Evolutionary conservation across 2,888 invertebrate genomes (phyloP).

Genomic region (Galerucella calmariensis): DNA sequence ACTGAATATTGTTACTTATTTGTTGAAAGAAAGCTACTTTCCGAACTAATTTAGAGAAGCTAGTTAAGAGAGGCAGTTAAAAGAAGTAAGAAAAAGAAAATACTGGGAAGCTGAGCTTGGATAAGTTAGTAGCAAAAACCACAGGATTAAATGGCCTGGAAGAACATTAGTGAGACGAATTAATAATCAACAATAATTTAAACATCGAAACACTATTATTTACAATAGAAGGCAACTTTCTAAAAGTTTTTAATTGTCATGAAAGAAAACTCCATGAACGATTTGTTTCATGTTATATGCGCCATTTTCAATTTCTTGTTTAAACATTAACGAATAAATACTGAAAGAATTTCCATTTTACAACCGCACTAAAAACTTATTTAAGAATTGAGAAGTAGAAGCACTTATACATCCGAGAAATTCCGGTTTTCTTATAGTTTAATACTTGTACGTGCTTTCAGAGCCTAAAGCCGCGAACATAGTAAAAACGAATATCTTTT

Average conservation of each 20-base stretch:
- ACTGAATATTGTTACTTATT: too few relatives aligned
- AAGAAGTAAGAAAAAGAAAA: too few relatives aligned
- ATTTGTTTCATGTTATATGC: neutral
- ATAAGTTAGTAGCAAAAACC: too few relatives aligned
- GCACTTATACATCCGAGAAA: constrained; percentile 26
- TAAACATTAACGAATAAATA: constrained; percentile 22
- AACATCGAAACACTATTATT: too few relatives aligned
- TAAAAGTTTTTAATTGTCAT: neutral
- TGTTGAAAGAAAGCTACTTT: too few relatives aligned
- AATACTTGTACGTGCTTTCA: constrained; percentile 34
- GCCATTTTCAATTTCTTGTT: neutral
- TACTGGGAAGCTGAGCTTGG: too few relatives aligned
- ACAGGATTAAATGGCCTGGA: too few relatives aligned
- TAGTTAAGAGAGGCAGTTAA: too few relatives aligned
- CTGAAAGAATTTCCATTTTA: constrained; percentile 21
- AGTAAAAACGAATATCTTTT: constrained; percentile 38
- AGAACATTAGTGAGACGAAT: too few relatives aligned
- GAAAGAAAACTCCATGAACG: neutral
- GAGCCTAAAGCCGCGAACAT: constrained; percentile 24
- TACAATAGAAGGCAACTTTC: too few relatives aligned
- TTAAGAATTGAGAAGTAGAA: constrained; percentile 31
- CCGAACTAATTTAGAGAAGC: too few relatives aligned
- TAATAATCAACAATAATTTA: too few relatives aligned
- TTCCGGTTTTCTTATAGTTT: constrained; percentile 29
- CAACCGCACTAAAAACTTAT: constrained; percentile 23